phyloP scores from a whole-genome alignment of 1,140 invertebrate species.

The Hylyphantes graminicola region DNA sequence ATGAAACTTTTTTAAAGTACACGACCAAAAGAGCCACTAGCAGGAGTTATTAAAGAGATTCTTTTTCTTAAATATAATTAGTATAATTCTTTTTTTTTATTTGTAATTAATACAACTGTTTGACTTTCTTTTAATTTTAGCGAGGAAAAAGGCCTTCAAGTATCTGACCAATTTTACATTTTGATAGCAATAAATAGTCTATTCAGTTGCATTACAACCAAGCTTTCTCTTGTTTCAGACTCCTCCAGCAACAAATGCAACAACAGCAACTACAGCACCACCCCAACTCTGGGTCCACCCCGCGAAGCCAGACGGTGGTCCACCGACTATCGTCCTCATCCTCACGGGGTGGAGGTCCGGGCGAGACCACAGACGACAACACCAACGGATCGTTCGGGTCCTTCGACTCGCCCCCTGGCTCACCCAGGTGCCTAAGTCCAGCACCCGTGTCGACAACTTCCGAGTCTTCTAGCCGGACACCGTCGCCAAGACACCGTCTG shows the following conservation, averaged over 20 bases:
- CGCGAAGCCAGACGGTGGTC: neutral
- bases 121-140: too few relatives aligned
- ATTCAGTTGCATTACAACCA: too few relatives aligned
- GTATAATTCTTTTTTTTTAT: too few relatives aligned
- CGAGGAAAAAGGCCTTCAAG: too few relatives aligned
- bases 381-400: slow-evolving; percentile 49
- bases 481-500: slow-evolving; percentile 39
- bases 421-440: slow-evolving; percentile 54
- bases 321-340: slow-evolving; percentile 55
- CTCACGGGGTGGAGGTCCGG: slow-evolving; percentile 1
- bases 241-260: slow-evolving; percentile 54
- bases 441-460: slow-evolving; percentile 62
- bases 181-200: too few relatives aligned
- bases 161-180: too few relatives aligned
- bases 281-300: neutral
- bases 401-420: slow-evolving; percentile 29
- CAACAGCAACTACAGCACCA: slow-evolving; percentile 52
- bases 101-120: too few relatives aligned
- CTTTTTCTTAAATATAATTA: too few relatives aligned
- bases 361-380: slow-evolving; percentile 53
- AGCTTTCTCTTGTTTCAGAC: slow-evolving; percentile 24
- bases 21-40: too few relatives aligned
- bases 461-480: slow-evolving; percentile 53
- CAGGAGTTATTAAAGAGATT: too few relatives aligned
- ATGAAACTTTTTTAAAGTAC: too few relatives aligned